These are phyloP conservation scores for Lamprologus speciosus DNA, from an alignment of 2,113 vertebrate genomes.

Conservation along the genomic window DNA sequence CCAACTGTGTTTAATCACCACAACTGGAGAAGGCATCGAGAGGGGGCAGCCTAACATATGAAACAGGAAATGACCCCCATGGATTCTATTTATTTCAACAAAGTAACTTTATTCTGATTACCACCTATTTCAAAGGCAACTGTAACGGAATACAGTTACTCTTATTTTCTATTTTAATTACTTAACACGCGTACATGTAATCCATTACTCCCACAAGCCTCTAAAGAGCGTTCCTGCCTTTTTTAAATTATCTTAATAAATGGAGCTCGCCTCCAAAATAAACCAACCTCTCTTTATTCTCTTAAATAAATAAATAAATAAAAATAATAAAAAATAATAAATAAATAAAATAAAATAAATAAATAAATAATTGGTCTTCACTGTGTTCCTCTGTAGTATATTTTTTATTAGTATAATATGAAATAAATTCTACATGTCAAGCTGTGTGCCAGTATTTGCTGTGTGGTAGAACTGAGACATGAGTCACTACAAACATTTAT, in stretches of 20 bases:
- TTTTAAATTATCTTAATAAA: background rate
- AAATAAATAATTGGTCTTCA: background rate
- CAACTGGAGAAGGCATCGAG: fast-evolving
- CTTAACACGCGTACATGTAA: background rate
- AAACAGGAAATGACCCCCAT: background rate
- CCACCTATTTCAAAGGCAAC: background rate
- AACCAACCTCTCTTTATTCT: background rate
- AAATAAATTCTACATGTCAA: background rate
- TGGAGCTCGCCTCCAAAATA: background rate
- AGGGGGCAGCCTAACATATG: background rate
- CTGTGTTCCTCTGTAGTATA: background rate
- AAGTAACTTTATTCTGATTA: background rate
- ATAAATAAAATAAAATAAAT: background rate
- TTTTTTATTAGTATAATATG: background rate
- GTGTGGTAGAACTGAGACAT: background rate
- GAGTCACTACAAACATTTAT: fast-evolving
- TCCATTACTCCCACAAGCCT: background rate
- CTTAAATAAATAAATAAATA: background rate
- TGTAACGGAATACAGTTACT: background rate
- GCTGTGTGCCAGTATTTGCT: background rate
- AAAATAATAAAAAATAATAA: too few relatives aligned
- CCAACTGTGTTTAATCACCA: background rate
- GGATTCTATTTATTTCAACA: background rate
- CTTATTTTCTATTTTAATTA: background rate
- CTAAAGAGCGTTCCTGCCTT: background rate